Evolutionary conservation across 2,797 vertebrate genomes (phyloP).

Genomic region (Argentina silus): DNA sequence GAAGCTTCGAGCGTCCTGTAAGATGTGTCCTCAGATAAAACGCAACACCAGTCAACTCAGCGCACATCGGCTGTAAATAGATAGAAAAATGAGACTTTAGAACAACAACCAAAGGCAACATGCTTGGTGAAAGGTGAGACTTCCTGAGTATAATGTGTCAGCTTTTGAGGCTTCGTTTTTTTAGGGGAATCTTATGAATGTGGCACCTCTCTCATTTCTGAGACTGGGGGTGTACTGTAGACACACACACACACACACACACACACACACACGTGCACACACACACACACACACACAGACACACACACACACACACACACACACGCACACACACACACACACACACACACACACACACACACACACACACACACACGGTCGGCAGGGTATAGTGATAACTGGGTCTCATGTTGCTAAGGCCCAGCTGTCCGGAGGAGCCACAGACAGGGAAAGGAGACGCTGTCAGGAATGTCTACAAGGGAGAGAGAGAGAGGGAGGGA

Average conservation of each 20-base stretch:
- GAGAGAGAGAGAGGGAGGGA: slow-evolving; percentile 47
- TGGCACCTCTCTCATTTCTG: slow-evolving; percentile 51
- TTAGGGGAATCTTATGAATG: slow-evolving; percentile 61
- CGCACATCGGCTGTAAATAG: slow-evolving; percentile 20
- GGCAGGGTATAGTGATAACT: slow-evolving; percentile 34
- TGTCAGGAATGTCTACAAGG: slow-evolving; percentile 69
- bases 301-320: slow-evolving; percentile 44
- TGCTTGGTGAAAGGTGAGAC: slow-evolving; percentile 31
- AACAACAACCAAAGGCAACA: slow-evolving; percentile 35
- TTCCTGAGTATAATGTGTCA: slow-evolving; percentile 36
- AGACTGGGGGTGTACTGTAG: slow-evolving; percentile 15
- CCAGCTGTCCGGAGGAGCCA: slow-evolving; percentile 70
- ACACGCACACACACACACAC: slow-evolving; percentile 36
- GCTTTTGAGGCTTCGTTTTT: slow-evolving; percentile 48
- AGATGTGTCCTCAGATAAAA: slow-evolving; percentile 14
- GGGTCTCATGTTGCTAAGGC: slow-evolving; percentile 66
- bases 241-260: slow-evolving; percentile 21
- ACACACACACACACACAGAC: slow-evolving; percentile 29
- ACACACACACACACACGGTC: slow-evolving; percentile 32
- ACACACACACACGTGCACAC: slow-evolving; percentile 34
- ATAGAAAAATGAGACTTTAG: slow-evolving; percentile 21
- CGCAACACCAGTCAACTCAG: neutral
- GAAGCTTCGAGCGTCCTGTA: neutral
- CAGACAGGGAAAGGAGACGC: slow-evolving; percentile 66
- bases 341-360: slow-evolving; percentile 32